These are phyloP conservation scores for Himantopus leucocephalus DNA, from an alignment of 2,113 vertebrate genomes.

Conservation along the genomic window DNA sequence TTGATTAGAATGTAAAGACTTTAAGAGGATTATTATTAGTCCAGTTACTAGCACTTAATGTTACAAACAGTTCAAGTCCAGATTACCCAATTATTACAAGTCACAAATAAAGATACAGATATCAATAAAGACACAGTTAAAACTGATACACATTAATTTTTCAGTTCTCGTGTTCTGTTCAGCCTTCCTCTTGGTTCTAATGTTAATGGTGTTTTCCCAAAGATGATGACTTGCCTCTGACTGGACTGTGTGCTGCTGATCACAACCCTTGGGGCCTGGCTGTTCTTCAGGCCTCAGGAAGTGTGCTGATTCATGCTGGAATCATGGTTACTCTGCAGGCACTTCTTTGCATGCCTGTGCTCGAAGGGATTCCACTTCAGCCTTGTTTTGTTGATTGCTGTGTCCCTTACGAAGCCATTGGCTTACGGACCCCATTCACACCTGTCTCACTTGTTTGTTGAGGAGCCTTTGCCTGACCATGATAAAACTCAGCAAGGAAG, in stretches of 20 bases:
- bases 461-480: background rate
- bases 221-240: background rate
- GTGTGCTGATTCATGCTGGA: background rate
- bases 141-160: background rate
- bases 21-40: background rate
- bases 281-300: background rate
- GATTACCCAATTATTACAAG: background rate
- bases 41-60: rapidly evolving
- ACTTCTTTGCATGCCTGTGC: background rate
- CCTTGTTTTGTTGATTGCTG: background rate
- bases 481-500: background rate
- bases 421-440: background rate
- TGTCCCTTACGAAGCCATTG: background rate
- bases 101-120: too few species aligned
- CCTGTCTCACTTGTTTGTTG: background rate
- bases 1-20: background rate
- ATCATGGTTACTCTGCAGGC: background rate
- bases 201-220: background rate
- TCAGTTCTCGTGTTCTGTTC: background rate
- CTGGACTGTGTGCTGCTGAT: background rate
- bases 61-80: background rate
- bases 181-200: background rate
- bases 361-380: background rate
- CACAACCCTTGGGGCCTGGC: background rate
- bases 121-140: background rate